Evolutionary conservation across 2,797 vertebrate species (phyloP).

Genomic region (Malacoctenus gilli): DNA sequence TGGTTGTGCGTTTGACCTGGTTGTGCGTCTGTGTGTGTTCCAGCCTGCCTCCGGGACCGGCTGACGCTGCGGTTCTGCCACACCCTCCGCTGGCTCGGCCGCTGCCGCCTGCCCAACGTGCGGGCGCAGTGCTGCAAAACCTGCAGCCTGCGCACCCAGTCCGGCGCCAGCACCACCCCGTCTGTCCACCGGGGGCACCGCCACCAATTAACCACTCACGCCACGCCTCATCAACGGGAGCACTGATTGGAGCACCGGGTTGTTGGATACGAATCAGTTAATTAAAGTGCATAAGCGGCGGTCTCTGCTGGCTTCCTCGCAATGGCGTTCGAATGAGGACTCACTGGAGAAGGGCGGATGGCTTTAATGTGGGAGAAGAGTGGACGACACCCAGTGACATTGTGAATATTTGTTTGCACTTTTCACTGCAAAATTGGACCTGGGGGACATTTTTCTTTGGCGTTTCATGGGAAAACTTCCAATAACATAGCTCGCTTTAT

Average conservation of each 20-base stretch:
- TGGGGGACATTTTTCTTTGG: constrained; percentile 5
- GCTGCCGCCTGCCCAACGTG: constrained; percentile 83
- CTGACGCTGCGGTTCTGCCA: constrained; percentile 87
- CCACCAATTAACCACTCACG: background rate
- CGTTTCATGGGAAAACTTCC: background rate
- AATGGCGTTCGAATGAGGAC: too few species aligned
- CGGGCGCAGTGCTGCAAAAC: constrained; percentile 88
- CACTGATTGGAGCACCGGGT: too few species aligned
- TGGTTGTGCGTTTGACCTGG: too few species aligned
- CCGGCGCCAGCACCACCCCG: constrained; percentile 56
- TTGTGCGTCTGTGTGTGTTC: background rate
- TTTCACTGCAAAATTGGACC: constrained; percentile 34
- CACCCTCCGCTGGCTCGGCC: constrained; percentile 86
- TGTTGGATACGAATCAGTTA: too few species aligned
- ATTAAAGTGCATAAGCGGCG: too few species aligned
- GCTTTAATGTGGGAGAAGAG: too few species aligned
- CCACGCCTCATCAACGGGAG: too few species aligned
- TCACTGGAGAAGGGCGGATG: too few species aligned
- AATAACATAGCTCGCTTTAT: constrained; percentile 24
- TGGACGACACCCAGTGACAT: constrained; percentile 18
- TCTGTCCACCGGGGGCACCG: constrained; percentile 26
- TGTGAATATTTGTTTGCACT: constrained; percentile 63
- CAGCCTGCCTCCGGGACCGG: constrained; percentile 83
- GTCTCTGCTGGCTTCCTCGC: too few species aligned
- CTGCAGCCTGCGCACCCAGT: constrained; percentile 75